Evolutionary conservation across 2,797 vertebrate genomes (phyloP).

Genomic region (Molothrus ater): DNA sequence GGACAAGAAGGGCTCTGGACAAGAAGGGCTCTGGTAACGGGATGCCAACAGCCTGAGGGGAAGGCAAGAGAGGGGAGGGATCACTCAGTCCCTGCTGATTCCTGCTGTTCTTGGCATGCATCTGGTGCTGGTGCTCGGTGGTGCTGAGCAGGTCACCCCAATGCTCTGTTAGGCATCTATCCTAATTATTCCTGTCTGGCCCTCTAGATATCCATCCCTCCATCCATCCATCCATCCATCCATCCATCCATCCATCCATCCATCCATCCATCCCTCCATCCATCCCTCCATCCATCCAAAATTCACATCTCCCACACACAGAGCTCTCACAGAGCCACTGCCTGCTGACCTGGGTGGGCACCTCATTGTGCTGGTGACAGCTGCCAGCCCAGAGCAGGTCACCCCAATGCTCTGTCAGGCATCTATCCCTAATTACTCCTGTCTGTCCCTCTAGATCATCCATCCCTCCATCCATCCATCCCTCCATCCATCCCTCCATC

Average conservation of each 20-base stretch:
- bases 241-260: not conserved
- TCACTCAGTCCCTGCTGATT: rapidly evolving
- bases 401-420: no score
- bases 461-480: no score
- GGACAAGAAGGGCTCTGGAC: no score
- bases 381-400: no score
- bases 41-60: not conserved
- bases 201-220: not conserved
- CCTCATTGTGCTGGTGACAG: no score
- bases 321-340: no score
- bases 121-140: rapidly evolving
- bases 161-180: not conserved
- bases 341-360: no score
- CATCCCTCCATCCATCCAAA: no score
- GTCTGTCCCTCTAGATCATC: no score
- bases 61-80: not conserved
- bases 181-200: not conserved
- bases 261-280: not conserved
- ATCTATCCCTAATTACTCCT: no score
- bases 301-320: no score
- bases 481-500: no score
- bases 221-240: not conserved
- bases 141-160: not conserved
- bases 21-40: rapidly evolving
- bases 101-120: rapidly evolving